phyloP scores from a whole-genome alignment of 2,113 vertebrate genomes.

The Hemiscyllium ocellatum region DNA sequence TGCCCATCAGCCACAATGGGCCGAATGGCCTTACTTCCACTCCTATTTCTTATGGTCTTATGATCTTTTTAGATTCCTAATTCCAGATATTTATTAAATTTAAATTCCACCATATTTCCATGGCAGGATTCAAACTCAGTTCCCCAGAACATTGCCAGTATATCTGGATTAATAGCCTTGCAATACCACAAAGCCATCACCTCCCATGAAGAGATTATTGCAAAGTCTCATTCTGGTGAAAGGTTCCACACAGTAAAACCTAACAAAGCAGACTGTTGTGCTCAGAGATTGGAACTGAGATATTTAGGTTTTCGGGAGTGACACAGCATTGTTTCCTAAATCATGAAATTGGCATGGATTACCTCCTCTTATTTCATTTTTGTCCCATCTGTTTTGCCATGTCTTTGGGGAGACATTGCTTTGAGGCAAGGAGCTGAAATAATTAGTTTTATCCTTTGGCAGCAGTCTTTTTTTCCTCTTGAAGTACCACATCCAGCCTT shows the following conservation, averaged over 20 bases:
- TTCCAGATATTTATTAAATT: no score
- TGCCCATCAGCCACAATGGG: no score
- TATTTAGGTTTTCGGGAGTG: background rate
- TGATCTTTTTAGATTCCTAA: no score
- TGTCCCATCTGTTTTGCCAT: background rate
- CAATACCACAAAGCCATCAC: no score
- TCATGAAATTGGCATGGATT: background rate
- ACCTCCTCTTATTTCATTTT: background rate
- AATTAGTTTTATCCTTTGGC: background rate
- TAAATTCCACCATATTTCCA: no score
- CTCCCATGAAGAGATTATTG: background rate
- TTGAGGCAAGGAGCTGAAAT: background rate
- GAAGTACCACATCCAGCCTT: background rate
- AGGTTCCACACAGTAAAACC: background rate
- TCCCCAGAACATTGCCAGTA: no score
- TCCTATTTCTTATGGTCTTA: no score
- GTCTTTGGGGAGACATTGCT: background rate
- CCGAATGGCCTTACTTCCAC: no score
- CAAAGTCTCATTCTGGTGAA: background rate
- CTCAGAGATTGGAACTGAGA: background rate
- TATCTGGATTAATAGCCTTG: no score
- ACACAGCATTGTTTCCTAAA: background rate
- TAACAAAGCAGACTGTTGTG: background rate
- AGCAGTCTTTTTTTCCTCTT: background rate
- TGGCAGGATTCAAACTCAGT: no score